Base-by-base conservation (phyloP, 2,888 invertebrate genomes). In the Conops quadrifasciatus region DNA sequence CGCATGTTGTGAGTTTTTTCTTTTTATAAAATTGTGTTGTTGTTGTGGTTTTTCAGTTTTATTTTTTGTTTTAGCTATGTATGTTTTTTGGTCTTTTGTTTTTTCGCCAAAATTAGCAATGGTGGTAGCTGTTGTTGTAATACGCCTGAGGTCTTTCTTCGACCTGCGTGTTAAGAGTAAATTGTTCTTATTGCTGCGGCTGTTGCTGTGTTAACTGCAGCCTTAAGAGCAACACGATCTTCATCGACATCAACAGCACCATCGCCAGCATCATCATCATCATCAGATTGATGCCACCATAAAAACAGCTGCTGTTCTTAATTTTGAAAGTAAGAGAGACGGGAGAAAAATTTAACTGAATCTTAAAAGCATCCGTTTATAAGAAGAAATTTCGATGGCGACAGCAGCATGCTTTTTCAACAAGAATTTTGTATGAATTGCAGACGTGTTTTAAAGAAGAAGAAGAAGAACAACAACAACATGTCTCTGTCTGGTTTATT, bases 1-100 rank as follows among this genome's bases (percentile, higher is more conserved):
- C 65, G 68, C 70, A 68, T 70, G 36, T 71, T 67, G 26, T n/a
- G 43, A 24, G n/a, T 9, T 53, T 15, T 62, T 43, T 71, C 49
- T 65, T 58, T 19, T 70, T 36, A 13, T n/a, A 15, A 36, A 56
- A 70, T 59, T 51, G 15, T 28, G 43, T 56, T 30, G 15, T 30
- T 51, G 28, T 60, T 71, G 58, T 24, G 36, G 9, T 59, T 5
- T 30, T 28, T 7, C 11, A n/a, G 16, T 56, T 15, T 47, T 66
- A n/a, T 36, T 24, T 69, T 51, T n/a, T 21, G 43, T 66, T 28
- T 58, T 21, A 30, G 49, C 16, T 66, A 43, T 45, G 30, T 60
- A 62, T 45, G 36, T 67, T 67, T 63, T 53, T 53, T 13, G 45
- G 53, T 58, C 59, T 68, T 53, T 43, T 26, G 21, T 56, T 56